phyloP scores from a whole-genome alignment of 2,888 invertebrate genomes.

The Prosopocoilus inquinatus region DNA sequence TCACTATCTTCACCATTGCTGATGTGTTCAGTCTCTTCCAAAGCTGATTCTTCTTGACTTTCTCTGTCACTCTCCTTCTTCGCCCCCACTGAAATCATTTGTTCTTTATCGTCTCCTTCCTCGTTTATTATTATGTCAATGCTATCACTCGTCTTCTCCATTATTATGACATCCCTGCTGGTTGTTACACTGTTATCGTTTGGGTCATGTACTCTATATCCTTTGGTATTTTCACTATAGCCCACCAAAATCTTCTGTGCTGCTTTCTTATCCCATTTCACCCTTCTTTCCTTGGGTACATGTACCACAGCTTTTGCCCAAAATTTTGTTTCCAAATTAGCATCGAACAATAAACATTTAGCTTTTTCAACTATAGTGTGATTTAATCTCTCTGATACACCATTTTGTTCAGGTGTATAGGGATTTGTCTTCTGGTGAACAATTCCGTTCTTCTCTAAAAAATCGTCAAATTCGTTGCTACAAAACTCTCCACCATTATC shows the following conservation, averaged over 20 bases:
- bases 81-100: constrained; percentile 19
- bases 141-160: constrained; percentile 17
- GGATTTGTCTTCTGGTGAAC: constrained; percentile 34
- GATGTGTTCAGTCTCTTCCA: constrained; percentile 3
- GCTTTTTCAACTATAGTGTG: constrained; percentile 29
- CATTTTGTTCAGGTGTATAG: constrained; percentile 39
- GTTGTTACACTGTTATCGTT: constrained; percentile 12
- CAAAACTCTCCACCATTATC: constrained; percentile 30
- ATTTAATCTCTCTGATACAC: constrained; percentile 31
- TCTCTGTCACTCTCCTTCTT: background rate
- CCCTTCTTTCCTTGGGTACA: background rate
- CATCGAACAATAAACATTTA: too few relatives aligned
- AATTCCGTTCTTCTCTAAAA: constrained; percentile 32
- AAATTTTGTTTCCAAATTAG: constrained; percentile 32
- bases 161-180: constrained; percentile 20
- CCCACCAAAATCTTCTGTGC: constrained; percentile 17
- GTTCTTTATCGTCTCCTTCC: constrained; percentile 3
- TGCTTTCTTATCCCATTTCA: constrained; percentile 16
- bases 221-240: constrained; percentile 19
- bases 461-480: constrained; percentile 26
- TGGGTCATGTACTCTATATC: constrained; percentile 21
- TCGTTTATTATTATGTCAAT: constrained; percentile 2
- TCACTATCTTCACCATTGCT: constrained; percentile 10
- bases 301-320: constrained; percentile 32
- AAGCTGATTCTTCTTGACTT: background rate